Evolutionary conservation across 2,113 vertebrate species (phyloP).

Genomic region (Syrrhaptes paradoxus): DNA sequence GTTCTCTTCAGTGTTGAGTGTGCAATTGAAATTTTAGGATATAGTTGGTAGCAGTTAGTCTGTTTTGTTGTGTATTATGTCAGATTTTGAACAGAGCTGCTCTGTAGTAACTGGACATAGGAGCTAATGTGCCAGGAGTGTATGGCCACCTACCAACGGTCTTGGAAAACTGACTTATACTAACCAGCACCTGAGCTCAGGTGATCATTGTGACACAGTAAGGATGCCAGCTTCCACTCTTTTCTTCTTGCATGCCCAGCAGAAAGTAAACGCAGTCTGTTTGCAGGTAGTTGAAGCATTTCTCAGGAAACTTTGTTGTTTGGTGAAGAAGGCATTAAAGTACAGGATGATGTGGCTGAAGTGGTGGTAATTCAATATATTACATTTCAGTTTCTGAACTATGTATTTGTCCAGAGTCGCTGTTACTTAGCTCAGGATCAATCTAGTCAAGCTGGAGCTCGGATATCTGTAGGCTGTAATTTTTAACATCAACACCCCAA

Average conservation of each 20-base stretch:
- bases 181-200: neutral
- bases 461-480: neutral
- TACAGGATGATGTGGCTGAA: neutral
- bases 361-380: neutral
- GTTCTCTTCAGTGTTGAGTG: neutral
- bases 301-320: neutral
- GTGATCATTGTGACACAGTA: no score
- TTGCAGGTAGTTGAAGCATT: neutral
- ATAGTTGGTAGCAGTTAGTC: neutral
- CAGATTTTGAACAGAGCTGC: neutral
- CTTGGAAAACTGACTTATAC: neutral
- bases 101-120: accelerated
- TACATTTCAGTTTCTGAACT: neutral
- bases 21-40: neutral
- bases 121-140: neutral
- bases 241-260: neutral
- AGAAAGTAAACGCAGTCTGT: neutral
- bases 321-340: neutral
- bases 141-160: neutral
- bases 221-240: neutral
- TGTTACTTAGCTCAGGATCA: neutral
- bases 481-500: neutral
- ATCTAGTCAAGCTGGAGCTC: neutral
- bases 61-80: neutral
- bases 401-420: neutral